A percentile compares a stretch with the other conserved stretches of the same genome.
These are phyloP conservation scores for Maccullochella peelii DNA, from an alignment of 2,113 vertebrate genomes.

Conservation along the genomic window DNA sequence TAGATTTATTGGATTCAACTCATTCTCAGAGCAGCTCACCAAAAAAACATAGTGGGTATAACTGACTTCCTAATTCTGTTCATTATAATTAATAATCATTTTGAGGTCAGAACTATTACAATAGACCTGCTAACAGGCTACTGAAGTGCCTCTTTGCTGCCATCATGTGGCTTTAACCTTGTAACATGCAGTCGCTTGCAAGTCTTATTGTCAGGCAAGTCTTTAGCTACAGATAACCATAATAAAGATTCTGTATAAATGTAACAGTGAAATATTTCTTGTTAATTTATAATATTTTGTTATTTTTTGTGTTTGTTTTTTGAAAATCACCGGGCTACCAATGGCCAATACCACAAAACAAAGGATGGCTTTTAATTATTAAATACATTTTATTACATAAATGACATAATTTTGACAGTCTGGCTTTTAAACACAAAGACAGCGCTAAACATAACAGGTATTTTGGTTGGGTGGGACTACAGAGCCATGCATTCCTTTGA, in stretches of 20 bases:
- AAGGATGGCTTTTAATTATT: slow-evolving; percentile 50
- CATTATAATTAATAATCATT: background rate
- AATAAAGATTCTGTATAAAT: background rate
- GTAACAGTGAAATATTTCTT: background rate
- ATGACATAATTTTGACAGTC: slow-evolving; percentile 49
- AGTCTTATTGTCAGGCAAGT: background rate
- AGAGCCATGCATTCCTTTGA: slow-evolving; percentile 27
- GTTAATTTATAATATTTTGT: background rate
- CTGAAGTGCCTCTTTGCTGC: slow-evolving; percentile 19
- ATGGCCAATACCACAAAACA: slow-evolving; percentile 1
- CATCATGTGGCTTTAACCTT: background rate
- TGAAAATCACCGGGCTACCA: background rate
- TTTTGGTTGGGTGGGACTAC: slow-evolving; percentile 49
- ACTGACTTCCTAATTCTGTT: background rate
- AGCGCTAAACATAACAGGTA: slow-evolving; percentile 40
- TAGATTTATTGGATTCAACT: background rate
- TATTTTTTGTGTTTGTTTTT: background rate
- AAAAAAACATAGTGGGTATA: background rate
- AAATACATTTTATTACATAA: slow-evolving; percentile 83
- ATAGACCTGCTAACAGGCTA: background rate
- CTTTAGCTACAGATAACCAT: background rate
- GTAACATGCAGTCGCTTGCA: background rate
- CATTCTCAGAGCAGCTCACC: background rate
- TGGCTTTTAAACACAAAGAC: slow-evolving; percentile 56
- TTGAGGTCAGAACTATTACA: background rate